Base-by-base conservation (phyloP, 2,888 invertebrate species). In the Penaeus monodon region DNA sequence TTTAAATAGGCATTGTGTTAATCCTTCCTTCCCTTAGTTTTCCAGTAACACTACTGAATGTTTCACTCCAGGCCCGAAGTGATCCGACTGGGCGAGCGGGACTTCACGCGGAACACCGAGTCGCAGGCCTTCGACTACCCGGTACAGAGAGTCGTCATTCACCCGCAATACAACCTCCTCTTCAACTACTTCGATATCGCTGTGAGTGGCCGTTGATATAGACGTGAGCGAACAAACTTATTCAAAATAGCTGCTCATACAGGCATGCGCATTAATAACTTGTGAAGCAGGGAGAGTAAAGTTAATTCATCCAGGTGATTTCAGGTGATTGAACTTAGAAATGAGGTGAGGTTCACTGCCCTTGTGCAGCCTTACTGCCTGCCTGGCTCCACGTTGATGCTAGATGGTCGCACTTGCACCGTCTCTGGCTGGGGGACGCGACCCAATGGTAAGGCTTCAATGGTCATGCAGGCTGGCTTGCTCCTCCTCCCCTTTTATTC, bases 351-450 rank as follows among this genome's bases (percentile, higher is more conserved):
- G 38, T 49, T 49, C n/a, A 65, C 64, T 2, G 64, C 78, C 22
- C 14, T 79, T 8, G 76, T 87, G 44, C 77, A 73, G 7, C 87
- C 87, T 12, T 73, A 79, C 65, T 87, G 87, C 79, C 63, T 87
- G 22, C 87, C 87, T 12, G 27, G 44, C 27, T 2, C 79, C 68
- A 79, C 22, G 20, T 38, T 33, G 63, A 33, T 14, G 10, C 84
- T 84, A n/a, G 68, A 68, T 3, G 66, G 70, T 1, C 57, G 20
- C 1, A 33, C 17, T 12, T 84, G 84, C 57, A 24, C n/a, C 12
- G 84, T 84, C 7, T 77, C 84, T 10, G 84, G 84, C 8, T 84
- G 84, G 84, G 84, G 84, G n/a, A 70, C 79, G 6, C 68, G 84
- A 27, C 84, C 84, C 20, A 84, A 84, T n/a, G 33, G 84, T 84